Base-by-base conservation (phyloP, 2,888 invertebrate genomes). In the Urechis unicinctus region DNA sequence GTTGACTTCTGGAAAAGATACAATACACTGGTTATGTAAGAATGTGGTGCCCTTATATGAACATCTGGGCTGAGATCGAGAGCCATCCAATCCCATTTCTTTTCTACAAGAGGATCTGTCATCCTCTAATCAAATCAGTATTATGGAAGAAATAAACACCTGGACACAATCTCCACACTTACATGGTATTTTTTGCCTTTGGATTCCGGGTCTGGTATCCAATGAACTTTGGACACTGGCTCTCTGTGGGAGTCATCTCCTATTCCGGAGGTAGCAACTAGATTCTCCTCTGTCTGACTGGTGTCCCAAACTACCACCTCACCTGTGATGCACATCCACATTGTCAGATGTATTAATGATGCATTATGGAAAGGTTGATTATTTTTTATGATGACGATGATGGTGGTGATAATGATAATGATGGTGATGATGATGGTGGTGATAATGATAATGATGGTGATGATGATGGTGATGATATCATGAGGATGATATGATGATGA, bases 231-330 rank as follows among this genome's bases (percentile, higher is more conserved):
- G 29, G 75, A 72, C 3, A 79, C 76, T 26, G 78, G 74, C 62
- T 78, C 78, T 30, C 75, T 67, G 70, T 67, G 79, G 58, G 68
- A 74, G 68, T 65, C 63, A 53, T 75, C 69, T 4, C 75, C 74
- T 25, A 75, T 70, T 29, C 73, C 73, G n/a, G 78, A 75, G 3
- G 69, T 67, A 3, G 76, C 73, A 30, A 79, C 56, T 29, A 77
- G 60, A 56, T 71, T 63, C 55, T 78, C 78, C 61, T 77, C 77
- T 55, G 74, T 73, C 55, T 68, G 62, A 59, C 73, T 71, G n/a
- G 74, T 61, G 58, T 79, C 77, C 78, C 78, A 79, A 9, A 79
- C 59, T 57, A 77, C 63, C 31, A 79, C 71, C 63, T 77, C 76
- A 60, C 79, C 77, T 73, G 56, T 36, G 36, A 36, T n/a, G n/a